Conservation (phyloP, 2,888 invertebrate species). For the Melanotus villosus region DNA sequence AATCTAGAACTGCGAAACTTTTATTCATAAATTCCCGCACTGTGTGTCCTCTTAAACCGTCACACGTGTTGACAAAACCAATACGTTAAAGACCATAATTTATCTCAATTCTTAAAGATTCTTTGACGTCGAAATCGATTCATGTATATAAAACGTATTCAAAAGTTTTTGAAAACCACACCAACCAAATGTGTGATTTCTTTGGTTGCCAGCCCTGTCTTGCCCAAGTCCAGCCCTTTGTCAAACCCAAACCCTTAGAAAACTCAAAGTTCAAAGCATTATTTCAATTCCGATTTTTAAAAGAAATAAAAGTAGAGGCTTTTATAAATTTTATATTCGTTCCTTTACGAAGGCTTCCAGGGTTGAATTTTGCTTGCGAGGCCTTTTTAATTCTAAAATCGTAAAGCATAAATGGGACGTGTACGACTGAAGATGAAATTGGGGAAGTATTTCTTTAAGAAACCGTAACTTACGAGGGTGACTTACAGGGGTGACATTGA, state of each 20-base stretch:
- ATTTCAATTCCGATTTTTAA: constrained; percentile 17
- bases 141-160: constrained; percentile 56
- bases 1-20: too few species aligned
- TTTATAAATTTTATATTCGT: not conserved
- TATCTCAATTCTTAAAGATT: constrained; percentile 61
- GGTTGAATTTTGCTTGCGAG: constrained; percentile 7
- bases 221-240: constrained; percentile 56
- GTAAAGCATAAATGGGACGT: constrained; percentile 22
- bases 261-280: constrained; percentile 1
- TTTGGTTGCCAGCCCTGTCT: constrained; percentile 56
- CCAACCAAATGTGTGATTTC: constrained; percentile 57
- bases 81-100: constrained; percentile 63
- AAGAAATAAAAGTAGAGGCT: not conserved
- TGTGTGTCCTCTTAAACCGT: constrained; percentile 41
- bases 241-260: constrained; percentile 43
- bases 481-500: constrained; percentile 47
- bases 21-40: too few species aligned
- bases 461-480: constrained; percentile 33
- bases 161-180: constrained; percentile 62
- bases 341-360: constrained; percentile 9
- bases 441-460: constrained; percentile 11
- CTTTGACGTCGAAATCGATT: constrained; percentile 42
- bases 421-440: constrained; percentile 7
- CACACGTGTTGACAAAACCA: constrained; percentile 67
- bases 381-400: constrained; percentile 21